Evolutionary conservation across 2,888 invertebrate species (phyloP).

Genomic region (Seira musarum): DNA sequence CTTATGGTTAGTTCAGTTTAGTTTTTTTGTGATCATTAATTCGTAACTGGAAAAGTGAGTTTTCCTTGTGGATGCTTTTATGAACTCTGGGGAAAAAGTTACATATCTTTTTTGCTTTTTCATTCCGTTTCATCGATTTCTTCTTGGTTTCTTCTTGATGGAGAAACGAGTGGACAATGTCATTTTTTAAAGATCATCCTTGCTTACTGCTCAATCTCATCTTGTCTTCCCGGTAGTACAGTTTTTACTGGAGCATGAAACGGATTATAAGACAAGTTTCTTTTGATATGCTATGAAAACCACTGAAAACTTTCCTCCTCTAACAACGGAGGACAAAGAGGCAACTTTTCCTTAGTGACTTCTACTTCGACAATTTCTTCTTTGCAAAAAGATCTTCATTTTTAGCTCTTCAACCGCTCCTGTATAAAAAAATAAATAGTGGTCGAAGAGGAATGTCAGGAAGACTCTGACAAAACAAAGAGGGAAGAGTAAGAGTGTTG

Average conservation of each 20-base stretch:
- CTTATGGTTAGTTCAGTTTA: too few relatives aligned
- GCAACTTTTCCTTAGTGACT: not conserved
- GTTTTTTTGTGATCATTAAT: not conserved
- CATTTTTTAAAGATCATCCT: slow-evolving; percentile 4
- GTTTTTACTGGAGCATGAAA: slow-evolving; percentile 18
- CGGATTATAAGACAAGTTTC: slow-evolving; percentile 5
- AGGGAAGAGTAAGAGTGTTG: not conserved
- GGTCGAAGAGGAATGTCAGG: not conserved
- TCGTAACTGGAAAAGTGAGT: not conserved
- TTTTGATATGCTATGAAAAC: not conserved
- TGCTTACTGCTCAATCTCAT: slow-evolving; percentile 8
- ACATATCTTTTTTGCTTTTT: not conserved
- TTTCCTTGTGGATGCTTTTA: not conserved
- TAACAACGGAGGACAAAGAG: not conserved
- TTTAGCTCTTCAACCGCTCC: not conserved
- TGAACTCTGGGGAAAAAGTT: not conserved
- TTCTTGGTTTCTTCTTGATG: not conserved
- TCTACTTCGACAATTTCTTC: too few relatives aligned
- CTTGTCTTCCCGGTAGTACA: not conserved
- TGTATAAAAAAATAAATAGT: not conserved
- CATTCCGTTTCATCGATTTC: slow-evolving; percentile 1
- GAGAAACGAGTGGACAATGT: not conserved
- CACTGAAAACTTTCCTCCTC: not conserved
- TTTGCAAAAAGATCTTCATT: not conserved
- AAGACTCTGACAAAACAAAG: not conserved